phyloP scores from a whole-genome alignment of 1,140 invertebrate genomes.

The Eriocheir sinensis region DNA sequence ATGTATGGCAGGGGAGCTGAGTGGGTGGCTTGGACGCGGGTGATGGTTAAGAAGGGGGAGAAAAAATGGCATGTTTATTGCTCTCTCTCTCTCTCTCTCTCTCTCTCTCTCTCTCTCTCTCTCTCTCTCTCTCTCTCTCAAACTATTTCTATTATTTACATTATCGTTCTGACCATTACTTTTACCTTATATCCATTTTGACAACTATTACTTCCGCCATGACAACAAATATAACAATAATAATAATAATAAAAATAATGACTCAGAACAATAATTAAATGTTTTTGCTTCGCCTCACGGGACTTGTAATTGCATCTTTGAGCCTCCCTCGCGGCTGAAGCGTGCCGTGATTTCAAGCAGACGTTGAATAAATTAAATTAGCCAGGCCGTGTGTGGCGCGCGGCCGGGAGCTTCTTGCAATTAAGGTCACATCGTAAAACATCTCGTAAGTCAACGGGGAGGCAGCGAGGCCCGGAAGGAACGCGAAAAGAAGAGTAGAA shows the following conservation, averaged over 20 bases:
- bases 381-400: background rate
- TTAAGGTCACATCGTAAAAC: conserved; percentile 1
- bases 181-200: no score
- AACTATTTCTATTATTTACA: no score
- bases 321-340: background rate
- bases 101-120: background rate
- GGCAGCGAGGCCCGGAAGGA: no score
- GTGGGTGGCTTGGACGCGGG: background rate
- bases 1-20: no score
- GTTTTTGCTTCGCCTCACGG: background rate
- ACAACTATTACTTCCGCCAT: background rate
- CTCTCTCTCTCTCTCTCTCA: background rate
- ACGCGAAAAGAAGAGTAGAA: no score
- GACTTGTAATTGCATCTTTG: conserved; percentile 4
- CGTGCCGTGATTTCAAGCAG: conserved; percentile 1
- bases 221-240: background rate
- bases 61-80: background rate
- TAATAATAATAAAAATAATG: no score
- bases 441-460: background rate
- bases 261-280: background rate
- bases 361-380: conserved; percentile 27
- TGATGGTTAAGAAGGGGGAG: background rate
- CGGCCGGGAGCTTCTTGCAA: background rate
- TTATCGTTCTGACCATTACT: no score
- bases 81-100: background rate